Evolutionary conservation across 2,888 invertebrate genomes (phyloP).

Genomic region (Formica aserva): DNA sequence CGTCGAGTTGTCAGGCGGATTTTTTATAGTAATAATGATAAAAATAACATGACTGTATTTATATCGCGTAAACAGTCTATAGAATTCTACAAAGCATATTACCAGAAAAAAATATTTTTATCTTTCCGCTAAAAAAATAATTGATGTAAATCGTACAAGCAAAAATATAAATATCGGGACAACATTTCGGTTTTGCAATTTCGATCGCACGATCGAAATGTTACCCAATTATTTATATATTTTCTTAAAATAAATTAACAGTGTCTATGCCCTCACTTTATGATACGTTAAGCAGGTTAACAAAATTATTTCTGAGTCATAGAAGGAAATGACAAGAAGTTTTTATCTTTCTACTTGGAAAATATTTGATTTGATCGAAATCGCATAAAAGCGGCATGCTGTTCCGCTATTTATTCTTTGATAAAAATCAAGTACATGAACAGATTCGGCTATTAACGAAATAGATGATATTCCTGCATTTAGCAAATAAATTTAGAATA

Average conservation of each 20-base stretch:
- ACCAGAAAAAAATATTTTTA: not conserved
- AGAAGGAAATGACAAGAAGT: not conserved
- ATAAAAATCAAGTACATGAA: not conserved
- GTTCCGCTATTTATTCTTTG: constrained; percentile 9
- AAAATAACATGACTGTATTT: not conserved
- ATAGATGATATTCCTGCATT: not conserved
- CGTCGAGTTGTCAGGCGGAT: not conserved
- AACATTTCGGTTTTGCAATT: not conserved
- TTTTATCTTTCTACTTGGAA: not conserved
- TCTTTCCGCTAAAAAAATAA: not conserved
- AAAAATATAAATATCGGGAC: not conserved
- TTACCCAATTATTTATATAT: not conserved
- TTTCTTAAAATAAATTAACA: not conserved
- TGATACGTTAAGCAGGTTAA: not conserved
- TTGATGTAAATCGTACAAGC: not conserved
- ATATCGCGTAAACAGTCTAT: not conserved
- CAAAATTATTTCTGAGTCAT: not conserved
- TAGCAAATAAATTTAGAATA: not conserved
- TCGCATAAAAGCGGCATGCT: not conserved
- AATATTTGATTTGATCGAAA: constrained; percentile 2
- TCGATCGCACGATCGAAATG: not conserved
- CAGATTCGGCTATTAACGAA: not conserved
- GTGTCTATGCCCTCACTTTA: not conserved
- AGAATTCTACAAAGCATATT: constrained; percentile 1
- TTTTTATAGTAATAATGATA: not conserved